Evolutionary conservation across 1,140 invertebrate genomes (phyloP), one percentile per base, ranked within the genome.

Genomic region (Tribolium madens): DNA sequence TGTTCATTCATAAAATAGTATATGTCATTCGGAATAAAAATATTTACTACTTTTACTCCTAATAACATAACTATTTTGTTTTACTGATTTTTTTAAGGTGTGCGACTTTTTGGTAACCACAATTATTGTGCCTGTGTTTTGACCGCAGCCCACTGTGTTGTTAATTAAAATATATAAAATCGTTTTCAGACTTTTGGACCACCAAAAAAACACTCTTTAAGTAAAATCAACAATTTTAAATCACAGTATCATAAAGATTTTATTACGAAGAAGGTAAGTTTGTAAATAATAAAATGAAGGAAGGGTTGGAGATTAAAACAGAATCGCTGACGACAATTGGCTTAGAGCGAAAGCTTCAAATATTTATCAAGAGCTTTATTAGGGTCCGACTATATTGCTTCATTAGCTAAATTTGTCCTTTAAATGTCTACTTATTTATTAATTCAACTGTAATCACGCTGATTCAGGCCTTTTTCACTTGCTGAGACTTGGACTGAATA

Each of bases 141-240:
- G 50, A 82, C 79, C 18, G 82, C 82, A 15, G 81, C 82, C 12
- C 82, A 83, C 50, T 83, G 82, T 73, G 78, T 81, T 21, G 75
- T 69, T 18, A 79, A 18, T 1, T 17, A 12, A n/a, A n/a, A n/a
- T n/a, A n/a, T n/a, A n/a, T n/a, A n/a, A n/a, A n/a, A n/a, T n/a
- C n/a, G n/a, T n/a, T n/a, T n/a, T n/a, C n/a, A n/a, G n/a, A n/a
- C n/a, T n/a, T n/a, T n/a, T n/a, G n/a, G n/a, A n/a, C n/a, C n/a
- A n/a, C n/a, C n/a, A n/a, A n/a, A n/a, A n/a, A n/a, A n/a, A n/a
- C n/a, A n/a, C n/a, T n/a, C n/a, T n/a, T n/a, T n/a, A n/a, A 26
- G 46, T 3, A 13, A 36, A 71, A 14, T 71, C n/a, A 17, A 4
- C 9, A 70, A 70, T 48, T 46, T 70, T 70, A 7, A 7, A 42